Evolutionary conservation across 2,113 vertebrate genomes (phyloP).

Genomic region (Mesitornis unicolor): DNA sequence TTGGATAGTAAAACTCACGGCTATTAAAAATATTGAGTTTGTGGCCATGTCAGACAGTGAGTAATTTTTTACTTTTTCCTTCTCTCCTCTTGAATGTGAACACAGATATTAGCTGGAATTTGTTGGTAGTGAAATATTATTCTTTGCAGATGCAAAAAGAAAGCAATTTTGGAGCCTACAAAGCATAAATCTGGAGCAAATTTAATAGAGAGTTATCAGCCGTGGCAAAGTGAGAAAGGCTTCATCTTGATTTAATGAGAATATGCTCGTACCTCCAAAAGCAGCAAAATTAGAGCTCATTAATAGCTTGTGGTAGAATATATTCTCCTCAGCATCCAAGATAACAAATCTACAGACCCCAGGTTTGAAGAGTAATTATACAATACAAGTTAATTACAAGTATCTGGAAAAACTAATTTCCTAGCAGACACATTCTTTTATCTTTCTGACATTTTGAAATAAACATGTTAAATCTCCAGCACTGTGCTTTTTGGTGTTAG

Average conservation of each 20-base stretch:
- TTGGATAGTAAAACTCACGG: neutral
- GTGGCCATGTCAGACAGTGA: neutral
- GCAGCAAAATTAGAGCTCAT: neutral
- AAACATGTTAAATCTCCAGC: neutral
- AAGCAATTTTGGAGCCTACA: neutral
- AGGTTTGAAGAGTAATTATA: neutral
- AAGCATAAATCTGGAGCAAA: neutral
- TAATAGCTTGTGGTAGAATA: neutral
- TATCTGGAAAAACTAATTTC: neutral
- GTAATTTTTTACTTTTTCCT: neutral
- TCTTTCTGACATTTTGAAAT: neutral
- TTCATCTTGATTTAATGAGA: neutral
- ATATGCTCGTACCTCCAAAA: neutral
- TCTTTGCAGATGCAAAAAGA: neutral
- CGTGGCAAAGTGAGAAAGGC: neutral
- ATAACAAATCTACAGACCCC: neutral
- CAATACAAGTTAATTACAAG: neutral
- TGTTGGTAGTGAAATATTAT: neutral
- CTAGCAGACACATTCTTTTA: neutral
- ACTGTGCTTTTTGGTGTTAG: neutral
- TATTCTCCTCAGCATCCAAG: neutral
- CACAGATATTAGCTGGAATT: neutral
- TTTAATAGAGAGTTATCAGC: neutral
- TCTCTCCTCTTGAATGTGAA: neutral
- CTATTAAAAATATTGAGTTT: neutral